Conservation (phyloP, 2,888 invertebrate species). For the Trachelus tabidus region DNA sequence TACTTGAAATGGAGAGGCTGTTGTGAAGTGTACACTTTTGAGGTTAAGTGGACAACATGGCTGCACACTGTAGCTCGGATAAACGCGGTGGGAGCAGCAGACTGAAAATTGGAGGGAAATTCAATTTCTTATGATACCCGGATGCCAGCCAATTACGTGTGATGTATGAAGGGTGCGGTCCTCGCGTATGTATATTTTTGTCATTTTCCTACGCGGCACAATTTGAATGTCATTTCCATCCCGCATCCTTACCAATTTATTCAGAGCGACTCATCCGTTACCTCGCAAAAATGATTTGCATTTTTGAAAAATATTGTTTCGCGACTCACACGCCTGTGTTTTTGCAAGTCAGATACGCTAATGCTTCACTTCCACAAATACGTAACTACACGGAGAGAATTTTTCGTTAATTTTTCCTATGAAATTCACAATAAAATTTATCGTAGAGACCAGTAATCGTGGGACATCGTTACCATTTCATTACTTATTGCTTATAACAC, state of each 20-base stretch:
- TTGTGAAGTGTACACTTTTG: not conserved
- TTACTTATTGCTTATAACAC: no score
- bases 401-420: no score
- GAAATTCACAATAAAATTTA: no score
- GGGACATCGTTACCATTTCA: no score
- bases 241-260: constrained; percentile 58
- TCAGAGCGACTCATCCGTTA: constrained; percentile 31
- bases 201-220: constrained; percentile 52
- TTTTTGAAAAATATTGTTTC: constrained; percentile 37
- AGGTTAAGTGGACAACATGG: not conserved
- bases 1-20: not conserved
- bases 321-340: constrained; percentile 11
- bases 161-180: constrained; percentile 40
- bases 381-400: not conserved
- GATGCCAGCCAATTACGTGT: constrained; percentile 60
- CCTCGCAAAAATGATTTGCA: constrained; percentile 54
- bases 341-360: constrained; percentile 42
- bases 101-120: constrained; percentile 41
- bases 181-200: constrained; percentile 54
- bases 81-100: not conserved
- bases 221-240: constrained; percentile 62
- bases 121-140: constrained; percentile 57
- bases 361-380: not conserved
- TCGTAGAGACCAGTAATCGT: no score
- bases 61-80: not conserved